Evolutionary conservation across 2,888 invertebrate genomes (phyloP).

Genomic region (Lithosia quadra): DNA sequence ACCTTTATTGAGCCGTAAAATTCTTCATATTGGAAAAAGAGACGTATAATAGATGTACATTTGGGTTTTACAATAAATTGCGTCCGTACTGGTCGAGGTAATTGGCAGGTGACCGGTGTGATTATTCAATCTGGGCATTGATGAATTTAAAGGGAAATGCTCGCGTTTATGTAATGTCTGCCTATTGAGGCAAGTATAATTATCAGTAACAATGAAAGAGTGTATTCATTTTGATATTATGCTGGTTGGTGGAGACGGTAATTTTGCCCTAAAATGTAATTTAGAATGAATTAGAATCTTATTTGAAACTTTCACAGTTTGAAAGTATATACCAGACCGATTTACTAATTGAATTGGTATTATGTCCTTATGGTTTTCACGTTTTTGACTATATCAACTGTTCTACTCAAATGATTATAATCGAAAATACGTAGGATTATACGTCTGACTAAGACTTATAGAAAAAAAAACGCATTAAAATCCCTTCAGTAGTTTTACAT

Average conservation of each 20-base stretch:
- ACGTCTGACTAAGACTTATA: too few species aligned
- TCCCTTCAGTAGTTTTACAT: too few species aligned
- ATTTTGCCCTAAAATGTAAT: too few species aligned
- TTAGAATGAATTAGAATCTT: too few species aligned
- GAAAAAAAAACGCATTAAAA: too few species aligned
- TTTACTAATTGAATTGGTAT: too few species aligned
- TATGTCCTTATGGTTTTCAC: too few species aligned
- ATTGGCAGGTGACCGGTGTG: conserved; percentile 70
- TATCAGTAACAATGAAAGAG: conserved; percentile 20
- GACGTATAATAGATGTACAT: conserved; percentile 61
- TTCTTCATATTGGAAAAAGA: conserved; percentile 62
- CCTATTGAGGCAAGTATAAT: conserved; percentile 37
- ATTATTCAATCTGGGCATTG: conserved; percentile 69
- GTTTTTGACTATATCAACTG: too few species aligned
- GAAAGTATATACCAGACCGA: too few species aligned
- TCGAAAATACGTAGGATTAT: too few species aligned
- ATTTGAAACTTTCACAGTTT: too few species aligned
- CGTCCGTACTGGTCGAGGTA: conserved; percentile 59
- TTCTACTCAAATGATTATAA: too few species aligned
- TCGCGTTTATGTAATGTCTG: conserved; percentile 43
- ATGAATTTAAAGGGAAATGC: conserved; percentile 63
- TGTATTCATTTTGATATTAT: conserved; percentile 20
- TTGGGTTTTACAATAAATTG: conserved; percentile 64
- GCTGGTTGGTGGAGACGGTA: conserved; percentile 10
- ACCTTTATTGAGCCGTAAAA: conserved; percentile 49